Percentiles rank a stretch among this genome's conserved stretches.
Conservation (phyloP, 2,797 vertebrate species). For the Bucorvus abyssinicus region DNA sequence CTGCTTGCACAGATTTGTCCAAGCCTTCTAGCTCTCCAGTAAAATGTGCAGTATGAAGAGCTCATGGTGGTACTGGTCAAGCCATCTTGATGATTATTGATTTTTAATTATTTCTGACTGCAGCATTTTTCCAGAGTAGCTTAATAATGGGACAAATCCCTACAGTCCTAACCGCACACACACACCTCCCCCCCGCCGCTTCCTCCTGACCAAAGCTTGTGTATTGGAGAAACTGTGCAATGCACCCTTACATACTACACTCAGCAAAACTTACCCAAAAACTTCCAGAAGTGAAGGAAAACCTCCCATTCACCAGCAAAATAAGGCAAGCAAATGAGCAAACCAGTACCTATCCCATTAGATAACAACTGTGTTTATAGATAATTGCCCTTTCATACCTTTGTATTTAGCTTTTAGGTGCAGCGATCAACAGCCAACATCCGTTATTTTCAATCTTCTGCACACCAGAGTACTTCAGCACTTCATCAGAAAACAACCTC, state of each 20-base stretch:
- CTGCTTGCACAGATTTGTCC: background rate
- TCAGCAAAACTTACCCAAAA: background rate
- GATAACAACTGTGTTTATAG: background rate
- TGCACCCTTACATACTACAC: rapidly evolving
- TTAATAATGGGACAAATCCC: background rate
- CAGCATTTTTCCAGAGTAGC: background rate
- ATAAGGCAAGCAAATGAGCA: background rate
- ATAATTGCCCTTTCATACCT: background rate
- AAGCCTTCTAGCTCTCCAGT: background rate
- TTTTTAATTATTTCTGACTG: background rate
- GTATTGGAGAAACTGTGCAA: background rate
- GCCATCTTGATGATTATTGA: no score
- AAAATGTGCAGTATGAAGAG: background rate
- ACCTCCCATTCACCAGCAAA: rapidly evolving
- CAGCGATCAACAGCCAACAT: no score
- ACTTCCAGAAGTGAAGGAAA: background rate
- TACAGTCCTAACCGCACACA: rapidly evolving
- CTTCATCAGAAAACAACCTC: background rate
- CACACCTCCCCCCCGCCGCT: rapidly evolving
- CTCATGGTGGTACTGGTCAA: background rate
- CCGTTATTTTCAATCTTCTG: background rate
- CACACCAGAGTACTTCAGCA: background rate
- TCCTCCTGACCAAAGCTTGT: background rate
- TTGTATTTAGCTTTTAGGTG: background rate
- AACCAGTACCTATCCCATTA: background rate